Base-by-base conservation (phyloP, 2,888 invertebrate genomes). In the Melangyna quadrimaculata region DNA sequence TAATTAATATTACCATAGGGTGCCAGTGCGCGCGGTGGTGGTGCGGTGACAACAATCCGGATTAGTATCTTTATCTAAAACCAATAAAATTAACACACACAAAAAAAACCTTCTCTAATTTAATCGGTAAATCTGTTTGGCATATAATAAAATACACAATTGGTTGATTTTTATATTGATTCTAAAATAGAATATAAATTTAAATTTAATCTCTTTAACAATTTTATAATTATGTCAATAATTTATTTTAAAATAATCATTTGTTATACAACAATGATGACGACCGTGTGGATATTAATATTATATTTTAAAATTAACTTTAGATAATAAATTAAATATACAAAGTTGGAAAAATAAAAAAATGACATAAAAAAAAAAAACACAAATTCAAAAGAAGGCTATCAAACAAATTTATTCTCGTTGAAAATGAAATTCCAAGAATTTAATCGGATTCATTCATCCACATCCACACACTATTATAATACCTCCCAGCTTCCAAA, bases 401-500 rank as follows among this genome's bases (percentile, higher is more conserved):
- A 14, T 40, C 29, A 45, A 70, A 70, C 45, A 77, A 77, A 81
- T 77, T 40, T 72, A 72, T 72, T 71, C 75, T 70, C 4, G 71
- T 77, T 72, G 48, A n/a, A 81, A 67, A 71, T 67, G 27, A 75
- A 81, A 73, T 82, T 82, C 82, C 45, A 61, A 72, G 82, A 82
- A 82, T 78, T 69, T 61, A 53, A 78, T 72, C 67, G 72, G 37
- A 61, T 70, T 71, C 74, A 79, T 80, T 75, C 80, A 80, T 81
- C 53, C 63, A 32, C 48, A 45, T 78, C 63, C 27, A 67, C 48
- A 37, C 37, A 24, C 59, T 59, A 59, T 45, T 35, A 48, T 29
- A 71, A 48, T 57, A 81, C 81, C 77, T 77, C 77, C 81, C 81
- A 80, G 74, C 77, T 77, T 67, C 77, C 77, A 74, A 69, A 55